Conservation (phyloP, 30 jellyfish, hydroid and myxozoan genomes). For the Clytia hemisphaerica region DNA sequence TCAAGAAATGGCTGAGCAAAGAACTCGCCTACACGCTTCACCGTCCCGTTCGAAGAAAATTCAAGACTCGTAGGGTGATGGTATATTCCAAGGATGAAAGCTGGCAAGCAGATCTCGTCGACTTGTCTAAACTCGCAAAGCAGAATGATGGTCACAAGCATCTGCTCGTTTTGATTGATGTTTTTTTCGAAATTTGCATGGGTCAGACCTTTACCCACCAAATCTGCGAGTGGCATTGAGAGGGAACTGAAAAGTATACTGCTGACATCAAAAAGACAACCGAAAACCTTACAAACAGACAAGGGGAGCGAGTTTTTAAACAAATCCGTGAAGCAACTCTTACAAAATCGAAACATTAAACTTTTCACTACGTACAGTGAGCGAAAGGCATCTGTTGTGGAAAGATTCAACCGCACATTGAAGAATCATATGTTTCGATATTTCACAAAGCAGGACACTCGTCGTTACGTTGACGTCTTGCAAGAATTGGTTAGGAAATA, state of each 20-base stretch:
- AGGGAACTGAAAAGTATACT: slow-evolving; percentile 28
- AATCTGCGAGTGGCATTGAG: slow-evolving; percentile 21
- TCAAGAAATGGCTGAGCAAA: too few species aligned
- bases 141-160: slow-evolving; percentile 39
- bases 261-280: background rate
- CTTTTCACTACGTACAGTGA: slow-evolving; percentile 31
- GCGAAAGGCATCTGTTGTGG: slow-evolving; percentile 20
- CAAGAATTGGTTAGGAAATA: slow-evolving; percentile 13
- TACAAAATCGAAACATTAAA: background rate
- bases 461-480: slow-evolving; percentile 19
- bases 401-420: slow-evolving; percentile 29
- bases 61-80: slow-evolving; percentile 21
- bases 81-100: slow-evolving; percentile 33
- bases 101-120: slow-evolving; percentile 46
- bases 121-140: slow-evolving; percentile 9
- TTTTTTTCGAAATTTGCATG: slow-evolving; percentile 46
- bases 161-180: slow-evolving; percentile 44
- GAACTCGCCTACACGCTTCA: slow-evolving; percentile 35
- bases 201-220: slow-evolving; percentile 42
- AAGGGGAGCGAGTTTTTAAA: slow-evolving; percentile 51
- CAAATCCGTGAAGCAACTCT: slow-evolving; percentile 12
- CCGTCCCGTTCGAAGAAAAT: slow-evolving; percentile 18
- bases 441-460: slow-evolving; percentile 13
- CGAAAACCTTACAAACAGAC: slow-evolving; percentile 27
- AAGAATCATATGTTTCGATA: slow-evolving; percentile 13